Percentiles rank a stretch among this genome's conserved stretches.
phyloP scores from a whole-genome alignment of 2,113 vertebrate species.

The Dicaeum eximium region DNA sequence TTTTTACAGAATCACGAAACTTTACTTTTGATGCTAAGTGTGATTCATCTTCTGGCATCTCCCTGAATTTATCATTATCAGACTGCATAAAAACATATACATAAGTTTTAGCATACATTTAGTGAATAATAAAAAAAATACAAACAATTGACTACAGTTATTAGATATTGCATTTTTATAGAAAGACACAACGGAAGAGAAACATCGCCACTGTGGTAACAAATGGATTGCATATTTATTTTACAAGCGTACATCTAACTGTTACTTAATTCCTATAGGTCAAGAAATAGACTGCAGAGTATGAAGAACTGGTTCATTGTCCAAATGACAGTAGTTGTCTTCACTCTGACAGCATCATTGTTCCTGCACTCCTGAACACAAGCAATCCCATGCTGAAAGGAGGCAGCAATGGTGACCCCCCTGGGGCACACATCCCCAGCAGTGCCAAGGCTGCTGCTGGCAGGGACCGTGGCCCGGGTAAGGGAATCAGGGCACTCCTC shows the following conservation, averaged over 20 bases:
- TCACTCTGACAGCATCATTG: not conserved
- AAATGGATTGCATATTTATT: not conserved
- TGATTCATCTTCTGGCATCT: conserved; percentile 16
- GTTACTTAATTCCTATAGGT: not conserved
- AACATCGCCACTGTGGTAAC: not conserved
- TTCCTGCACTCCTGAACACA: not conserved
- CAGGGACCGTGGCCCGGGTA: not conserved
- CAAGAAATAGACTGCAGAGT: not conserved
- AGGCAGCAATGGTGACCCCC: not conserved
- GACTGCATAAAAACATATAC: conserved; percentile 32
- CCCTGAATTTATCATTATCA: not conserved
- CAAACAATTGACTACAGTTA: not conserved
- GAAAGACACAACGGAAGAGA: not conserved
- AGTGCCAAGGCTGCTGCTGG: not conserved
- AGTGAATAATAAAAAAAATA: not conserved
- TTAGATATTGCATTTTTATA: not conserved
- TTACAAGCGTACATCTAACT: not conserved
- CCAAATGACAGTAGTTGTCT: not conserved
- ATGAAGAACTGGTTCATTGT: not conserved
- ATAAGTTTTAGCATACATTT: not conserved
- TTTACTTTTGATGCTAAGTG: conserved; percentile 60
- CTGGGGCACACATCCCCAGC: not conserved
- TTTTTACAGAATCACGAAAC: conserved; percentile 62
- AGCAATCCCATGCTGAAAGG: not conserved
- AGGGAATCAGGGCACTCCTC: not conserved